phyloP scores from a whole-genome alignment of 2,113 vertebrate species.

The Heteronetta atricapilla region DNA sequence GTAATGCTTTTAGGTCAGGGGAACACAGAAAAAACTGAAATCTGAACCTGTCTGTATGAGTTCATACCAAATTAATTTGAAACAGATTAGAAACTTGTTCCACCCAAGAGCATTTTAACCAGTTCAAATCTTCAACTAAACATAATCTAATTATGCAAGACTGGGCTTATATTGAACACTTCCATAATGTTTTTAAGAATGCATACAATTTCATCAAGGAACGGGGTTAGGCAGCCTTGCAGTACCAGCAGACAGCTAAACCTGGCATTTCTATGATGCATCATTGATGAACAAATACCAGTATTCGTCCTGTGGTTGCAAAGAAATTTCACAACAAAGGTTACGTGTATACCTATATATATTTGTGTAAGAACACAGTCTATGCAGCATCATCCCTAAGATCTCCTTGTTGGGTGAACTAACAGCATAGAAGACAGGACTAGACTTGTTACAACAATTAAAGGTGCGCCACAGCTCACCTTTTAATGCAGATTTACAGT shows the following conservation, averaged over 20 bases:
- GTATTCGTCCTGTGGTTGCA: background rate
- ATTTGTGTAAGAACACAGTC: background rate
- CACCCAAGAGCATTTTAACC: background rate
- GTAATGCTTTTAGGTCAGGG: background rate
- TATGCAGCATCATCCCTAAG: background rate
- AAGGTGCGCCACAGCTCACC: background rate
- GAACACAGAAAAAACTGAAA: background rate
- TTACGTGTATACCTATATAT: rapidly evolving
- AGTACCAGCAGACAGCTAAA: background rate
- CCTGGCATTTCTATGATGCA: background rate
- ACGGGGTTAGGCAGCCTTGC: background rate
- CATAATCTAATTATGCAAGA: background rate
- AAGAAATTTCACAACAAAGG: background rate
- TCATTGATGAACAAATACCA: background rate
- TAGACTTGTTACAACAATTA: background rate
- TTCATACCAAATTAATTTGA: background rate
- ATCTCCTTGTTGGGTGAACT: background rate
- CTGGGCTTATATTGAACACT: background rate
- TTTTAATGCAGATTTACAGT: background rate
- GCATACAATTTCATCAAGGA: background rate
- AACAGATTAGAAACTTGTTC: background rate
- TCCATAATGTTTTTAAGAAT: background rate
- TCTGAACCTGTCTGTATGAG: background rate
- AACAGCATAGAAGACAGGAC: background rate
- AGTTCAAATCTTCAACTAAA: background rate